Evolutionary conservation across 1,140 invertebrate genomes (phyloP), one percentile per base, ranked within the genome.

Genomic region (Bradynema listronoti): DNA sequence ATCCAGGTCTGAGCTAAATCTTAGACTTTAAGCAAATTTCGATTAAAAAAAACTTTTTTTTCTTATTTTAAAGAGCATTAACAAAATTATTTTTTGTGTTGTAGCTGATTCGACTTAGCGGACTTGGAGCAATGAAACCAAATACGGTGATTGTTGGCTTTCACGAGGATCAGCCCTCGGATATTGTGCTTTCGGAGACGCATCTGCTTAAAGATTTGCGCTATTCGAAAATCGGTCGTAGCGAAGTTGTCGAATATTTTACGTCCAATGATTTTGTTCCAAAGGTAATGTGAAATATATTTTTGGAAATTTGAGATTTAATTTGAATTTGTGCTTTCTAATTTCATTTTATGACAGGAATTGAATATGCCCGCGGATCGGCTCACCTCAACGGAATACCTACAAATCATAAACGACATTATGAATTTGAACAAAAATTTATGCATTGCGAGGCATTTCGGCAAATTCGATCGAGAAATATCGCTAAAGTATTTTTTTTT

Each of bases 61-160:
- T n/a, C n/a, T n/a, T n/a, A n/a, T n/a, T n/a, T n/a, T n/a, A n/a
- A n/a, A n/a, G n/a, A n/a, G n/a, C n/a, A n/a, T n/a, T n/a, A n/a
- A n/a, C n/a, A n/a, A n/a, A n/a, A n/a, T n/a, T n/a, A n/a, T 47
- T 56, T 1, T 2, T 58, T 7, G 9, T 14, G 34, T 27, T 68
- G 49, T 25, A 75, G 67, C 54, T 98, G 43, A 86, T 92, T 24
- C 83, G 92, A 29, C 80, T 97, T 42, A 87, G 90, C 14, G 94
- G 94, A 7, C 85, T 98, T 68, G 94, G 94, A 2, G 94, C 93
- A 5, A 97, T 98, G 92, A 95, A 97, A 79, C 92, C 63, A 11
- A 66, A 63, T 16, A 66, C 61, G 0, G 88, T 98, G 53, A 80
- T 84, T 34, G 69, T 85, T 30, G 85, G 91, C 4, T 97, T 96